Percentiles rank a stretch among this genome's conserved stretches.
Conservation (phyloP, 1,140 invertebrate genomes). For the Hyles vespertilio region DNA sequence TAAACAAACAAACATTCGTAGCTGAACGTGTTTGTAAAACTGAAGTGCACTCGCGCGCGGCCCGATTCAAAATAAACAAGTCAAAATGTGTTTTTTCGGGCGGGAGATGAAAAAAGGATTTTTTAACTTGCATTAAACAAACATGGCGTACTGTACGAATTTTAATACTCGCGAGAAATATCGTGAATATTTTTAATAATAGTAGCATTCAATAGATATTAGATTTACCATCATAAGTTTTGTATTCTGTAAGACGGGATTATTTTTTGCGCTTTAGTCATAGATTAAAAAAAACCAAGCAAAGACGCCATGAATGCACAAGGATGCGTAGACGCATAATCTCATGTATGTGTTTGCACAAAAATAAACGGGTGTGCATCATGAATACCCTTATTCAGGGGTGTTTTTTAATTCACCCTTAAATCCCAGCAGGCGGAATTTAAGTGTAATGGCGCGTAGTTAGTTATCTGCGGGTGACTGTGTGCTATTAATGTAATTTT, state of each 20-base stretch:
- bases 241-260: no score
- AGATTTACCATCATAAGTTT: no score
- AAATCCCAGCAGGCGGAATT: constrained; percentile 65
- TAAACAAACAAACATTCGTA: constrained; percentile 46
- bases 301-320: constrained; percentile 4
- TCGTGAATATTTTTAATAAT: constrained; percentile 26
- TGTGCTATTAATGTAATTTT: constrained; percentile 69
- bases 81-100: constrained; percentile 41
- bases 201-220: no score
- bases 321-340: constrained; percentile 1
- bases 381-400: constrained; percentile 45
- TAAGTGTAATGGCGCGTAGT: constrained; percentile 72
- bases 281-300: constrained; percentile 20
- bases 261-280: no score
- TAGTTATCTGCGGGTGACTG: constrained; percentile 66
- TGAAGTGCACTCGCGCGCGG: constrained; percentile 54
- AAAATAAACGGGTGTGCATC: constrained; percentile 38
- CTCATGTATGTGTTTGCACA: constrained; percentile 4
- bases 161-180: constrained; percentile 3
- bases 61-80: constrained; percentile 60
- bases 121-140: constrained; percentile 7
- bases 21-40: constrained; percentile 37
- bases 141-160: background rate
- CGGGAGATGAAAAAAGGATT: constrained; percentile 1
- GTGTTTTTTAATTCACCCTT: constrained; percentile 57